These are phyloP conservation scores for Cossypha caffra DNA, from an alignment of 2,797 vertebrate species.

Conservation along the genomic window DNA sequence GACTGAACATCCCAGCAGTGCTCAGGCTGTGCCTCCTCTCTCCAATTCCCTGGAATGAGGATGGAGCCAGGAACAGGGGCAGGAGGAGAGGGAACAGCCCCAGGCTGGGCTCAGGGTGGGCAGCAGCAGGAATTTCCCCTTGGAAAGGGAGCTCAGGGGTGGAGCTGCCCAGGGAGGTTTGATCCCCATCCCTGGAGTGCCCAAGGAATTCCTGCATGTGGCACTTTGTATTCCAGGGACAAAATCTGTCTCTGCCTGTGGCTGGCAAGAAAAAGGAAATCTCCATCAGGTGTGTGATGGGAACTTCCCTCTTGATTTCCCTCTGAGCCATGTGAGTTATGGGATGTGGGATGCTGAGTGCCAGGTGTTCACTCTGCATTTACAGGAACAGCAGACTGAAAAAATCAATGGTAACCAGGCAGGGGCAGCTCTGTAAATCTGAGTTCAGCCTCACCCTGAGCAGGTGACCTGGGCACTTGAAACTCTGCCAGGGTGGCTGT, in stretches of 20 bases:
- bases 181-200: neutral
- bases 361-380: neutral
- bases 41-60: neutral
- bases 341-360: neutral
- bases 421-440: neutral
- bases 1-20: fast-evolving
- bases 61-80: neutral
- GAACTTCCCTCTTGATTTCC: neutral
- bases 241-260: neutral
- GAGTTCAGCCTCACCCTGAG: neutral
- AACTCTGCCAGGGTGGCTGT: neutral
- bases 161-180: neutral
- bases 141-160: neutral
- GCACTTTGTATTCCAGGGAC: neutral
- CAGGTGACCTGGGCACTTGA: neutral
- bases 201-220: fast-evolving
- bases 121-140: neutral
- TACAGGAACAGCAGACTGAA: neutral
- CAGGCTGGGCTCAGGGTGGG: neutral
- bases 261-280: neutral
- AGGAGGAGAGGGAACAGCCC: neutral
- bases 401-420: neutral
- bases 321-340: fast-evolving
- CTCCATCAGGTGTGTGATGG: neutral
- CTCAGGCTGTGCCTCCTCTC: neutral